Conservation (phyloP, 2,888 invertebrate species). For the Scaptomyza tumidula region DNA sequence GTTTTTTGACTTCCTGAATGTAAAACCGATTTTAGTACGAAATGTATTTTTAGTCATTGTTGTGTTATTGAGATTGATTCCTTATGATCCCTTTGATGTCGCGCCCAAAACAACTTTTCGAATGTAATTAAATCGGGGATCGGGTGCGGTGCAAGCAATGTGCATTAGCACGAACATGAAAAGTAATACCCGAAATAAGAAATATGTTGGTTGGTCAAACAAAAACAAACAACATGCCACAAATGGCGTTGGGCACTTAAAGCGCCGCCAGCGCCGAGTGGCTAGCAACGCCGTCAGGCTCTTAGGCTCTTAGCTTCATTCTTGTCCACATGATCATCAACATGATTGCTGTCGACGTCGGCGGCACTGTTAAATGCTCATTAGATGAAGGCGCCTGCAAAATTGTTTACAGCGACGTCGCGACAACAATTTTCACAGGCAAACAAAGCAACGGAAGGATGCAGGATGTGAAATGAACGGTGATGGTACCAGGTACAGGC, state of each 20-base stretch:
- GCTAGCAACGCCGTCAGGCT: conserved; percentile 21
- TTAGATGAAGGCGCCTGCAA: conserved; percentile 82
- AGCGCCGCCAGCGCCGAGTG: conserved; percentile 47
- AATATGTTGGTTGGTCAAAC: conserved; percentile 36
- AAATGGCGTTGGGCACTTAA: conserved; percentile 60
- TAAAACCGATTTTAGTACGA: background rate
- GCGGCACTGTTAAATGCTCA: conserved; percentile 76
- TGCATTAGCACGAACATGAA: conserved; percentile 73
- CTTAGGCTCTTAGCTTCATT: conserved; percentile 26
- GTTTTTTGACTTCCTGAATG: background rate
- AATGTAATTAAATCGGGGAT: conserved; percentile 36
- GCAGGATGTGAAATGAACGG: conserved; percentile 70
- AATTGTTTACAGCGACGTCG: conserved; percentile 82
- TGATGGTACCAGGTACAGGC: conserved; percentile 26
- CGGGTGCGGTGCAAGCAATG: conserved; percentile 33
- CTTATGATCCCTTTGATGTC: conserved; percentile 32
- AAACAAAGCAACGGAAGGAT: conserved; percentile 77
- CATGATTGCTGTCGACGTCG: conserved; percentile 11
- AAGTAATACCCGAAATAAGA: conserved; percentile 55
- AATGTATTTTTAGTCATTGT: conserved; percentile 1
- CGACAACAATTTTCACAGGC: conserved; percentile 83
- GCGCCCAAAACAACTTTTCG: conserved; percentile 56
- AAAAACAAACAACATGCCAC: conserved; percentile 58
- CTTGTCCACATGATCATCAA: conserved; percentile 3
- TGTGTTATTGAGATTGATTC: background rate